Evolutionary conservation across 2,888 invertebrate species (phyloP).

Genomic region (Brachynemurus nebulosus): DNA sequence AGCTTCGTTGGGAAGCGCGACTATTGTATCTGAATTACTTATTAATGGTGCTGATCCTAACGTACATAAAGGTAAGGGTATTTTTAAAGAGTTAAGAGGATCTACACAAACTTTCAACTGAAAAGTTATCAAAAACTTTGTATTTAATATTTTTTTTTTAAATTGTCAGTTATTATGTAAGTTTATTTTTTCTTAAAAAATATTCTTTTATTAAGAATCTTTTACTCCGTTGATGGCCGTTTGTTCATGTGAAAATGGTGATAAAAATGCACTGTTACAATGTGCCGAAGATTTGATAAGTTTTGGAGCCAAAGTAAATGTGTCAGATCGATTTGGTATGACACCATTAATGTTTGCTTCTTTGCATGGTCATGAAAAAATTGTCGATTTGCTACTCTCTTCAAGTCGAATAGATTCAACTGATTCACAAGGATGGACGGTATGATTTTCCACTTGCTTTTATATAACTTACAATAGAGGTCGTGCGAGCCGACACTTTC

Average conservation of each 20-base stretch:
- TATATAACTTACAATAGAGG: too few relatives aligned
- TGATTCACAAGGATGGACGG: constrained; percentile 49
- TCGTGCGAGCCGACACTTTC: too few relatives aligned
- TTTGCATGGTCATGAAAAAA: constrained; percentile 35
- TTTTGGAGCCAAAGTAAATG: constrained; percentile 38
- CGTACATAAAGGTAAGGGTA: constrained; percentile 25
- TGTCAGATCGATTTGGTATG: constrained; percentile 41
- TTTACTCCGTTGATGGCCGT: constrained; percentile 47
- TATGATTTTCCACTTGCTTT: constrained; percentile 25
- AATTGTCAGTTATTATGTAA: too few relatives aligned
- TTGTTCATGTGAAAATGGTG: constrained; percentile 41
- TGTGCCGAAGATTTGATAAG: constrained; percentile 38
- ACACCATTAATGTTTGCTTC: constrained; percentile 52
- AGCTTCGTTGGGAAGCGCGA: constrained; percentile 39
- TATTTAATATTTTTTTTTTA: too few relatives aligned
- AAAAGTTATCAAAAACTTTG: too few relatives aligned
- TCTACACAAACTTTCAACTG: too few relatives aligned
- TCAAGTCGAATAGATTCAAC: constrained; percentile 39
- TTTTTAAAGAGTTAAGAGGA: too few relatives aligned
- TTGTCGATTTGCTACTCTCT: constrained; percentile 40
- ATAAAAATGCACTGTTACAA: constrained; percentile 27
- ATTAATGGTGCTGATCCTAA: constrained; percentile 44
- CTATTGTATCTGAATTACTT: constrained; percentile 37
- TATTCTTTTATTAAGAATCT: constrained; percentile 35
- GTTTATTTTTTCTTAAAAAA: too few relatives aligned